Conservation (phyloP, 1,140 invertebrate species). For the Latrodectus geometricus region DNA sequence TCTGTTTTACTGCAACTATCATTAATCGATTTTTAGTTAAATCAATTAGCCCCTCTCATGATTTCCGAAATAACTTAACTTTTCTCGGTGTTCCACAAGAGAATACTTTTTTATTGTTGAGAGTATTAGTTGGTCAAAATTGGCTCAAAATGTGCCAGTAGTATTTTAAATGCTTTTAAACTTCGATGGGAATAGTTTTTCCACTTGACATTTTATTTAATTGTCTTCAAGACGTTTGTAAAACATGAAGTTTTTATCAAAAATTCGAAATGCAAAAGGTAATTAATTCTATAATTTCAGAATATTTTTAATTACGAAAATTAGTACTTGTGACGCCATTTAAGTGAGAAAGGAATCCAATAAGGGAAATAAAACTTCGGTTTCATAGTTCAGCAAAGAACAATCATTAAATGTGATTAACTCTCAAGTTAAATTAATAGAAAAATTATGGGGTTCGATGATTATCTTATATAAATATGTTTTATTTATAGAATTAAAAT, state of each 20-base stretch:
- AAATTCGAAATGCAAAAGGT: too few species aligned
- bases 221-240: not conserved
- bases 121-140: not conserved
- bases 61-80: conserved; percentile 15
- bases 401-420: too few species aligned
- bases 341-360: too few species aligned
- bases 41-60: conserved; percentile 23
- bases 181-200: too few species aligned
- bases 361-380: too few species aligned
- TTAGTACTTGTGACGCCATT: not conserved
- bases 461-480: too few species aligned
- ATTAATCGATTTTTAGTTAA: conserved; percentile 51
- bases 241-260: not conserved
- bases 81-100: conserved; percentile 3
- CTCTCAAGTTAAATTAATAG: too few species aligned
- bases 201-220: too few species aligned
- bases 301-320: not conserved
- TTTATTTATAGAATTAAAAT: too few species aligned
- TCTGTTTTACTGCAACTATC: conserved; percentile 28
- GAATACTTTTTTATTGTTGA: not conserved
- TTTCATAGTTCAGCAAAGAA: too few species aligned
- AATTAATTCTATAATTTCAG: not conserved
- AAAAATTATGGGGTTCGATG: too few species aligned
- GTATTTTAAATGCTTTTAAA: not conserved
- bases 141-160: not conserved